A percentile compares a stretch with the other conserved stretches of the same genome.
Evolutionary conservation across 2,113 vertebrate species (phyloP).

Genomic region (Stercorarius parasiticus): DNA sequence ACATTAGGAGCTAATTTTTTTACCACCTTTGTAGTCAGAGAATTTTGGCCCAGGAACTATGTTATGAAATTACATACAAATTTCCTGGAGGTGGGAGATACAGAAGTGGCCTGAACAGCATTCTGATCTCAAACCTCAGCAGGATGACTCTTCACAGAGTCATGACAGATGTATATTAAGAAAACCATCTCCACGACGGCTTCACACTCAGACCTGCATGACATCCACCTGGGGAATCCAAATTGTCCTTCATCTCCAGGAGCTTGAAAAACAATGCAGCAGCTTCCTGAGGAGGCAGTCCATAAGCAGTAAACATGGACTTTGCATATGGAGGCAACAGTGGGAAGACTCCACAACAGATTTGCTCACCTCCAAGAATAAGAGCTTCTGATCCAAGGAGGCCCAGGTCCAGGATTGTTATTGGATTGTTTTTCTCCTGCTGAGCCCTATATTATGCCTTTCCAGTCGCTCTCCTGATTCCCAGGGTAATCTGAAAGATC

Average conservation of each 20-base stretch:
- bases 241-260: background rate
- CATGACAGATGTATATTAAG: background rate
- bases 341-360: background rate
- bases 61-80: background rate
- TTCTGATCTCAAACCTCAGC: background rate
- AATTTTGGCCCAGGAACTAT: background rate
- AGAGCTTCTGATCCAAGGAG: background rate
- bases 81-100: background rate
- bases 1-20: background rate
- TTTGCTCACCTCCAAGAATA: background rate
- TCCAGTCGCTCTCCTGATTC: conserved; percentile 12
- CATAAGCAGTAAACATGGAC: background rate
- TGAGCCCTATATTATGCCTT: background rate
- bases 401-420: background rate
- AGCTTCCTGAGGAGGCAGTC: background rate
- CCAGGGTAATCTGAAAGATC: conserved; percentile 42
- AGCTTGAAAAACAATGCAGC: background rate
- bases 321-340: background rate
- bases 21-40: background rate
- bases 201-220: background rate
- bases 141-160: background rate
- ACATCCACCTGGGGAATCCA: background rate
- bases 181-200: background rate
- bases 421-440: conserved; percentile 5
- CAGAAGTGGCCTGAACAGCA: background rate